A percentile compares a stretch with the other conserved stretches of the same genome.
phyloP scores from a whole-genome alignment of 2,888 invertebrate genomes.

The Cyclophora punctaria region DNA sequence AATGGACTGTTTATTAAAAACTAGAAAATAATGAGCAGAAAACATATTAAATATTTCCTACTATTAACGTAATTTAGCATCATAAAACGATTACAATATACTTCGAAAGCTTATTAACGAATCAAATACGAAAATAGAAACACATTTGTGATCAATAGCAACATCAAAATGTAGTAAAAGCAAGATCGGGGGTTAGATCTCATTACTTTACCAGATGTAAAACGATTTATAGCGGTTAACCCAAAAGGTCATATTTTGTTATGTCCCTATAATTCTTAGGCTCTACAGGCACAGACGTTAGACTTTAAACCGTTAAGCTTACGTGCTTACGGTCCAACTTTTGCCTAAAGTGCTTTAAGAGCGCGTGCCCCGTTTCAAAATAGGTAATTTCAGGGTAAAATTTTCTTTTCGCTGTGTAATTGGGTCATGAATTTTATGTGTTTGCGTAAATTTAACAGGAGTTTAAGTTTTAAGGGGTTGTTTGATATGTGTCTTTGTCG shows the following conservation, averaged over 20 bases:
- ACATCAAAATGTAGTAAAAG: slow-evolving; percentile 55
- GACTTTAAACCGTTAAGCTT: slow-evolving; percentile 22
- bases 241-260: slow-evolving; percentile 59
- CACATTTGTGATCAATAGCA: slow-evolving; percentile 54
- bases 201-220: slow-evolving; percentile 71
- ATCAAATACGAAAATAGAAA: slow-evolving; percentile 30
- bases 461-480: slow-evolving; percentile 23
- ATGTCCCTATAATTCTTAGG: slow-evolving; percentile 63
- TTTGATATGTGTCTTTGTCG: slow-evolving; percentile 8
- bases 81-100: too few relatives aligned
- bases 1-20: background rate
- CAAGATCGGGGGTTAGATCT: slow-evolving; percentile 66
- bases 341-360: slow-evolving; percentile 29
- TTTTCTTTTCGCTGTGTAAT: slow-evolving; percentile 39
- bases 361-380: slow-evolving; percentile 36
- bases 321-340: slow-evolving; percentile 24
- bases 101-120: slow-evolving; percentile 2
- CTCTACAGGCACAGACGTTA: slow-evolving; percentile 25
- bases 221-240: slow-evolving; percentile 63
- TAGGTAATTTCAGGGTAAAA: slow-evolving; percentile 38
- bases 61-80: slow-evolving; percentile 15
- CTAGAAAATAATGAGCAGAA: background rate
- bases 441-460: slow-evolving; percentile 37
- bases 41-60: slow-evolving; percentile 1
- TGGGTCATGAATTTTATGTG: slow-evolving; percentile 40